Evolutionary conservation across 2,113 vertebrate species (phyloP).

Genomic region (Pelodiscus sinensis): DNA sequence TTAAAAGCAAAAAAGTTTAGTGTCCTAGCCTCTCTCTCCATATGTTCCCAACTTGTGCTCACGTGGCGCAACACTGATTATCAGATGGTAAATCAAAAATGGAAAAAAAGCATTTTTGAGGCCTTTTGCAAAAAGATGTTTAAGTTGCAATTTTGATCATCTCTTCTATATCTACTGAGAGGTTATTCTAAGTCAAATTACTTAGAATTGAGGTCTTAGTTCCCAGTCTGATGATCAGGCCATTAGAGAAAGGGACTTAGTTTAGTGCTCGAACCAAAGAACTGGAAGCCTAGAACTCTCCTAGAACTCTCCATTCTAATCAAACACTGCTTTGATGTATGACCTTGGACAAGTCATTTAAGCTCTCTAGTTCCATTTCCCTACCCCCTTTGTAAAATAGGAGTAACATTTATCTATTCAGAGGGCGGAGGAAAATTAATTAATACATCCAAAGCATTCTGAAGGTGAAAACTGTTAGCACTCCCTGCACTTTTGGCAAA

Average conservation of each 20-base stretch:
- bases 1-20: not conserved
- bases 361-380: conserved; percentile 58
- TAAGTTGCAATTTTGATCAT: not conserved
- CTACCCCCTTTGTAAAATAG: not conserved
- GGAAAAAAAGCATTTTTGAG: not conserved
- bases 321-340: not conserved
- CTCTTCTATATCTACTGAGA: not conserved
- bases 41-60: not conserved
- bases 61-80: not conserved
- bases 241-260: conserved; percentile 14
- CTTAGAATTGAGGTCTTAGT: not conserved
- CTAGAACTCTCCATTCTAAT: conserved; percentile 8
- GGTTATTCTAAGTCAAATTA: not conserved
- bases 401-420: not conserved
- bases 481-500: not conserved
- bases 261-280: not conserved
- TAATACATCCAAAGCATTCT: conserved; percentile 1
- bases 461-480: conserved; percentile 20
- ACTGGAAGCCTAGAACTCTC: not conserved
- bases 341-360: not conserved
- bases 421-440: not conserved
- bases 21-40: not conserved
- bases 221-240: conserved; percentile 8
- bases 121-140: not conserved
- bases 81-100: not conserved